These are phyloP conservation scores for Acrossocheilus fasciatus DNA, from an alignment of 2,797 vertebrate genomes.

Conservation along the genomic window DNA sequence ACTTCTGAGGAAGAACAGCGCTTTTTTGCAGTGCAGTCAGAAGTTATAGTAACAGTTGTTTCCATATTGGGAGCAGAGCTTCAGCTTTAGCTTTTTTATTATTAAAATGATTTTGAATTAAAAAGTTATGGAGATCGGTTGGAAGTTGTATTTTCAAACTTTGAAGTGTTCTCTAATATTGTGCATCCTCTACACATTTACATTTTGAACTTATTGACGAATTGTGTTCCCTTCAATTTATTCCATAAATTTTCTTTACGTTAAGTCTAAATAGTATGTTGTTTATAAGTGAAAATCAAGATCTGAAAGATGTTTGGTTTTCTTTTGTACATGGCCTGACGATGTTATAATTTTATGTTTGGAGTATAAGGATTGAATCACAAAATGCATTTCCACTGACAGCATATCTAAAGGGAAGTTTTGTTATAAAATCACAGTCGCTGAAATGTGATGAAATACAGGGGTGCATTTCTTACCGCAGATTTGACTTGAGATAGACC, in stretches of 20 bases:
- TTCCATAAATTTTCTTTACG: not conserved
- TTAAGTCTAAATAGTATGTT: not conserved
- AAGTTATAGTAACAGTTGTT: no score
- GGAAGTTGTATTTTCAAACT: not conserved
- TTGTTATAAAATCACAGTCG: slow-evolving; percentile 53
- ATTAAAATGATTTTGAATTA: not conserved
- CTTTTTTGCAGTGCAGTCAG: no score
- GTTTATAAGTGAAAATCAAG: not conserved
- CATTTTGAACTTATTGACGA: not conserved
- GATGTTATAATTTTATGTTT: not conserved
- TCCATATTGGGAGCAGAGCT: no score
- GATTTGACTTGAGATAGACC: slow-evolving; percentile 69
- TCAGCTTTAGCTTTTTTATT: no score
- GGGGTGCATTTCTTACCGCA: slow-evolving; percentile 71
- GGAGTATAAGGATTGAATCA: not conserved
- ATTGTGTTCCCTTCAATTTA: not conserved
- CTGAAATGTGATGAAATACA: slow-evolving; percentile 75
- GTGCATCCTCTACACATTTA: not conserved
- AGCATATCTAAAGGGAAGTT: not conserved
- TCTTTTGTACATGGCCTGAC: not conserved
- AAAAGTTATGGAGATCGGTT: not conserved
- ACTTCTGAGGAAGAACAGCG: no score
- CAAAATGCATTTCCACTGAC: not conserved
- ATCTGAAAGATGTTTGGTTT: not conserved
- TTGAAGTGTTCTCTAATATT: not conserved